Percentiles rank a stretch among this genome's conserved stretches.
phyloP scores from a whole-genome alignment of 2,113 vertebrate genomes.

The Taurulus bubalis region DNA sequence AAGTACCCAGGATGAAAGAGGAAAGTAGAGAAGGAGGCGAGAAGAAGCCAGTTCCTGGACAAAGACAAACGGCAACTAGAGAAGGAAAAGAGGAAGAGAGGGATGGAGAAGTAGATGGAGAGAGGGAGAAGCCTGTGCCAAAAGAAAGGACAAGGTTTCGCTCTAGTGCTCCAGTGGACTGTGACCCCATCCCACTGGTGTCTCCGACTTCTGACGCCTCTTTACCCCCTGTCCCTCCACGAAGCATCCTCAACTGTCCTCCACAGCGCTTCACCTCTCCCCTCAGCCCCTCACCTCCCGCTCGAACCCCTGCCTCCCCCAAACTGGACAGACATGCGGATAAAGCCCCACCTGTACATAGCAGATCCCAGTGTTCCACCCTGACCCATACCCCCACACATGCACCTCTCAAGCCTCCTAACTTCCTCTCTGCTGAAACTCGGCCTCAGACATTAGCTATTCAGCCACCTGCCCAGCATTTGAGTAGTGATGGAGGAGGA shows the following conservation, averaged over 20 bases:
- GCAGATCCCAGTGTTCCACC: conserved; percentile 6
- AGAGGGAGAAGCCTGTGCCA: conserved; percentile 82
- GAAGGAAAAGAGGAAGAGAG: conserved; percentile 26
- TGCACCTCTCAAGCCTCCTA: neutral
- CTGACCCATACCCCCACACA: neutral
- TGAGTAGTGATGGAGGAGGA: conserved; percentile 1
- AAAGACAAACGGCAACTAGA: conserved; percentile 29
- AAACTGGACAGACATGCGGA: neutral
- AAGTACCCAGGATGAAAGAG: conserved; percentile 32
- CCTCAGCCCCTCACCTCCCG: conserved; percentile 14
- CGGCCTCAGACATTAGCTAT: conserved; percentile 57
- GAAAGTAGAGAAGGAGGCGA: conserved; percentile 22
- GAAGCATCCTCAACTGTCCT: conserved; percentile 84
- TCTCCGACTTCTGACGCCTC: conserved; percentile 5
- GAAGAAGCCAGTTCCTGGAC: conserved; percentile 21
- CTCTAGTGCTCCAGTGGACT: neutral
- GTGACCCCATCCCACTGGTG: neutral
- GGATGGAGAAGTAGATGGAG: conserved; percentile 69
- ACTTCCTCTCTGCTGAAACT: neutral
- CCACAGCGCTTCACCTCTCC: conserved; percentile 78
- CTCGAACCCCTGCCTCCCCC: conserved; percentile 20
- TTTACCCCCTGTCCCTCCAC: conserved; percentile 90
- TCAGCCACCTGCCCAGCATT: neutral
- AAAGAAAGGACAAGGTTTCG: conserved; percentile 87
- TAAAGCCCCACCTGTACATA: neutral